phyloP scores from a whole-genome alignment of 2,113 vertebrate genomes.

The Clarias gariepinus region DNA sequence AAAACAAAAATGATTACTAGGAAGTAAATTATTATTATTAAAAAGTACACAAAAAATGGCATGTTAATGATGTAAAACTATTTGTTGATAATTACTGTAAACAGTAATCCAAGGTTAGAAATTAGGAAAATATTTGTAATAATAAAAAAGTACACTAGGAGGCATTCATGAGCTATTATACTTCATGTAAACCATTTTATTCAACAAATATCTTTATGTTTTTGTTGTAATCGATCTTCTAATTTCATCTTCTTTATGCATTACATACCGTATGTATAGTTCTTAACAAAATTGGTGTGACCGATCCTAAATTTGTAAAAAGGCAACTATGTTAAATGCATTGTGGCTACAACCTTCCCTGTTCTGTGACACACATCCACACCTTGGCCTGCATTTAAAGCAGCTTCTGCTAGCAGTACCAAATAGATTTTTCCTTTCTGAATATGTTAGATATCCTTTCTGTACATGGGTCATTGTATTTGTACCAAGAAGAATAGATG shows the following conservation, averaged over 20 bases:
- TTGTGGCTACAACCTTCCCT: neutral
- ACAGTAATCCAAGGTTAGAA: neutral
- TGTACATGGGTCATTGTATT: neutral
- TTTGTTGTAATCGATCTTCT: neutral
- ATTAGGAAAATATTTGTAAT: neutral
- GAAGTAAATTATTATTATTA: too few species aligned
- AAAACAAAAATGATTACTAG: neutral
- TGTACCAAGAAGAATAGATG: neutral
- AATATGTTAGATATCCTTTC: neutral
- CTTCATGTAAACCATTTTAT: neutral
- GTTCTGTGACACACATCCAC: neutral
- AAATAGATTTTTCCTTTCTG: neutral
- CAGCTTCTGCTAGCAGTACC: neutral
- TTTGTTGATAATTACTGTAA: neutral
- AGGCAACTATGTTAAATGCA: neutral
- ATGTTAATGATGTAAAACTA: neutral
- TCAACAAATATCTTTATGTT: neutral
- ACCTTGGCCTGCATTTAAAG: neutral
- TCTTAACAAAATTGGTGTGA: neutral
- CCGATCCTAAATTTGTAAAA: neutral
- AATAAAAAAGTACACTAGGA: constrained; percentile 27
- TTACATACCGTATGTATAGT: neutral
- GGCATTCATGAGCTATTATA: constrained; percentile 34
- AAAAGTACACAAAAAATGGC: too few species aligned
- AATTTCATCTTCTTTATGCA: neutral